These are phyloP conservation scores for Notothenia rossii DNA, from an alignment of 2,113 vertebrate species.

Conservation along the genomic window DNA sequence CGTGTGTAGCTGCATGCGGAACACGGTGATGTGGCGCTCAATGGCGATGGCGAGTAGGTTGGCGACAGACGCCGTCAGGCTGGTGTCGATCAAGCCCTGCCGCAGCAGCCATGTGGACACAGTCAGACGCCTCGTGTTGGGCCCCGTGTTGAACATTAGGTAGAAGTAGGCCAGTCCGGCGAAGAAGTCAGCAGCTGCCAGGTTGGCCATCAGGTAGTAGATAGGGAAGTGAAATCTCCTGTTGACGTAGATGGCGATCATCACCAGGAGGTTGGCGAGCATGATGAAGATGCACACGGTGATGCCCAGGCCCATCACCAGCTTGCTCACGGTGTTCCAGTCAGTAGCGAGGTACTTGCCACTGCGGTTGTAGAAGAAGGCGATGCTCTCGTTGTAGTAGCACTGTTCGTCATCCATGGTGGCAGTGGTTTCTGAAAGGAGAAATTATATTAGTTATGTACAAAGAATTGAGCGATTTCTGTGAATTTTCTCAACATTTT, in stretches of 20 bases:
- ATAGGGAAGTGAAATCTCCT: constrained; percentile 99
- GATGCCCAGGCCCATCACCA: constrained; percentile 99
- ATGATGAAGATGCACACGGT: constrained; percentile 99
- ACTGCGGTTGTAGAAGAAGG: constrained; percentile 99
- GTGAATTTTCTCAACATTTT: no score
- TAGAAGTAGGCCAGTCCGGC: constrained; percentile 99
- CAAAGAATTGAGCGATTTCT: not conserved
- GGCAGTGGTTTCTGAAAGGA: constrained; percentile 59
- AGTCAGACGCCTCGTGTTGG: constrained; percentile 94
- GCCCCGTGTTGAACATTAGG: constrained; percentile 99
- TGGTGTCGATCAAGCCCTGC: constrained; percentile 98
- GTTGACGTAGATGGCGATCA: constrained; percentile 99
- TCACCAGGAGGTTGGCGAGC: constrained; percentile 98
- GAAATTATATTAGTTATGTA: constrained; percentile 5
- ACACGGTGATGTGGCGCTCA: constrained; percentile 98
- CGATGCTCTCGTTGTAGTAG: constrained; percentile 98
- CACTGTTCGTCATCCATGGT: constrained; percentile 90
- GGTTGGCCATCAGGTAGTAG: constrained; percentile 99
- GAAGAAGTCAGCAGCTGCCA: constrained; percentile 98
- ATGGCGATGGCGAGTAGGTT: constrained; percentile 97
- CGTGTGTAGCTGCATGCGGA: constrained; percentile 98
- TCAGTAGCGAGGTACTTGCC: constrained; percentile 92
- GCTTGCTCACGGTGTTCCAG: constrained; percentile 96
- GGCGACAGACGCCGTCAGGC: constrained; percentile 96
- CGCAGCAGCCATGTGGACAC: constrained; percentile 98